Evolutionary conservation across 2,113 vertebrate species (phyloP).

Genomic region (Oryzias celebensis): DNA sequence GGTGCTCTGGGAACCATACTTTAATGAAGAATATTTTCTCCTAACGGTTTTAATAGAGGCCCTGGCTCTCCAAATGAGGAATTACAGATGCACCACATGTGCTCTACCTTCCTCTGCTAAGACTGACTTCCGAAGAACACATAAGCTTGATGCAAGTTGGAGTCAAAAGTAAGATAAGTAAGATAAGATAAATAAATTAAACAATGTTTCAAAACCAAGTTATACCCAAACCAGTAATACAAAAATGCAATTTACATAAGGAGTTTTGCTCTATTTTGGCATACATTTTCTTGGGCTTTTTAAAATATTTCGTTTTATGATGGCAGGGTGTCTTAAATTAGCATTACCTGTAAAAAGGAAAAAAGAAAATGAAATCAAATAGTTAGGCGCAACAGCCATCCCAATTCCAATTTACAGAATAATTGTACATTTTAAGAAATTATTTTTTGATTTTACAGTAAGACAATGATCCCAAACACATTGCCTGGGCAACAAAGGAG

Average conservation of each 20-base stretch:
- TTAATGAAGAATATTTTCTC: constrained; percentile 54
- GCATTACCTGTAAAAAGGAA: too few species aligned
- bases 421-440: too few species aligned
- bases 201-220: constrained; percentile 1
- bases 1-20: constrained; percentile 30
- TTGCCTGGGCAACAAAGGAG: too few species aligned
- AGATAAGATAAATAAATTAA: not conserved
- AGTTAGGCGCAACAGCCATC: too few species aligned
- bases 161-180: constrained; percentile 2
- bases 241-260: not conserved
- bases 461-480: too few species aligned
- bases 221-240: not conserved
- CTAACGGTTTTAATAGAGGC: constrained; percentile 49
- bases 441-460: too few species aligned
- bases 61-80: constrained; percentile 31
- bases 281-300: too few species aligned
- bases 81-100: constrained; percentile 50
- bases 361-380: too few species aligned
- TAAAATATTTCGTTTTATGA: too few species aligned
- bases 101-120: constrained; percentile 1
- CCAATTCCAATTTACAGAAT: too few species aligned
- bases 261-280: not conserved
- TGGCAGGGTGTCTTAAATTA: too few species aligned
- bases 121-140: constrained; percentile 16
- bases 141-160: constrained; percentile 14